phyloP scores from a whole-genome alignment of 2,888 invertebrate species.

The Aromia moschata region DNA sequence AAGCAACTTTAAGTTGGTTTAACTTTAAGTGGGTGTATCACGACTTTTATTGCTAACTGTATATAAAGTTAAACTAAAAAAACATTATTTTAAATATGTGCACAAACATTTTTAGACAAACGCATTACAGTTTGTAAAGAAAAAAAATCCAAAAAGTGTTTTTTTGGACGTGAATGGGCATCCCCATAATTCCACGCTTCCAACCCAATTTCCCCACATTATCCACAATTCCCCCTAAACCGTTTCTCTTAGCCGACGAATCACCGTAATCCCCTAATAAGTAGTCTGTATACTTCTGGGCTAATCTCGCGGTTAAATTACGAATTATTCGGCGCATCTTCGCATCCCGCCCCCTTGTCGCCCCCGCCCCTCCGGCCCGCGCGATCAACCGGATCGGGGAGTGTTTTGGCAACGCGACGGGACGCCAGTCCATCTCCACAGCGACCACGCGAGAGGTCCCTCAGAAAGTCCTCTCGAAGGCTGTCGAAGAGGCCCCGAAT shows the following conservation, averaged over 20 bases:
- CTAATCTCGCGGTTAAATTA: conserved; percentile 49
- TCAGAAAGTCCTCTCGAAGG: conserved; percentile 2
- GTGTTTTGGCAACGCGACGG: conserved; percentile 46
- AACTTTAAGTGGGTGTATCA: too few species aligned
- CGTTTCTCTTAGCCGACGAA: conserved; percentile 24
- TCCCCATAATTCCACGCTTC: too few species aligned
- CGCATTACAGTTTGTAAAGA: too few species aligned
- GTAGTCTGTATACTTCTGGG: conserved; percentile 37
- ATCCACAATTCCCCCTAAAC: too few species aligned
- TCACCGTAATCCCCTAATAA: conserved; percentile 29
- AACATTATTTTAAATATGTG: too few species aligned
- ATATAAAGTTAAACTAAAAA: too few species aligned
- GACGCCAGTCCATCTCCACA: conserved; percentile 42
- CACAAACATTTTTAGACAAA: too few species aligned
- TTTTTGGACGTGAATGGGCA: too few species aligned
- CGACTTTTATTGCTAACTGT: too few species aligned
- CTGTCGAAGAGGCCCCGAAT: conserved; percentile 13
- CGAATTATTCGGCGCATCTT: conserved; percentile 52
- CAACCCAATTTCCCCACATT: too few species aligned
- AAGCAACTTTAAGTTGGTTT: too few species aligned
- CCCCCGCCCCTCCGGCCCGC: conserved; percentile 43
- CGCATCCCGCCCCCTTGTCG: conserved; percentile 49
- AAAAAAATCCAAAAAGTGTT: too few species aligned
- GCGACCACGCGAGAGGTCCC: conserved; percentile 22
- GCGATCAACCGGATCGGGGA: conserved; percentile 46